Percentiles rank a stretch among this genome's conserved stretches.
These are phyloP conservation scores for Merodon equestris DNA, from an alignment of 2,888 invertebrate species.

Conservation along the genomic window DNA sequence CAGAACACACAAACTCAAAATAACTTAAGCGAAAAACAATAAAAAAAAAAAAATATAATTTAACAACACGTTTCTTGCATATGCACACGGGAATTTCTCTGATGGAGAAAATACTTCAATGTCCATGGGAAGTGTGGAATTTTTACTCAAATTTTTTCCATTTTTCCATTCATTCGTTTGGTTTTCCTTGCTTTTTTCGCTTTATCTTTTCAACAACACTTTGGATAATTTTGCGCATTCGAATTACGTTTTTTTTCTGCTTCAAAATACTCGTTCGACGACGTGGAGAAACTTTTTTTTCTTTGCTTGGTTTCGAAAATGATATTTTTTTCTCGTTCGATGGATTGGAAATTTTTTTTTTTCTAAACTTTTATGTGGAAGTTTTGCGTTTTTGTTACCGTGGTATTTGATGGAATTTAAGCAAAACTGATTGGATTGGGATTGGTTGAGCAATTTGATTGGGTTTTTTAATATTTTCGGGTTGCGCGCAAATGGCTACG, in stretches of 20 bases:
- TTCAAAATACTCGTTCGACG: constrained; percentile 36
- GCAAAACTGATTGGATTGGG: constrained; percentile 21
- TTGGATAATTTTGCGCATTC: constrained; percentile 60
- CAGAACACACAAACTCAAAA: constrained; percentile 1
- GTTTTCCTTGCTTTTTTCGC: constrained; percentile 31
- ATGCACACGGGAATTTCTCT: constrained; percentile 30
- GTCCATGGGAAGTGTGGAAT: not conserved
- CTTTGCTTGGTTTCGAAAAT: constrained; percentile 23
- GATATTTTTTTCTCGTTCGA: constrained; percentile 13
- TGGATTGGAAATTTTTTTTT: not conserved
- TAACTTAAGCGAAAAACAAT: not conserved
- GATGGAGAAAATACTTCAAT: constrained; percentile 6
- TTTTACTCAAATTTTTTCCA: too few species aligned
- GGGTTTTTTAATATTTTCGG: constrained; percentile 9
- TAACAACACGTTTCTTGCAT: constrained; percentile 56
- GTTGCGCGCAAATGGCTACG: constrained; percentile 67
- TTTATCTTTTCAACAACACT: constrained; percentile 49
- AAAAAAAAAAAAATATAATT: constrained; percentile 11
- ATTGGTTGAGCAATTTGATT: constrained; percentile 34
- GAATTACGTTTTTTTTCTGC: constrained; percentile 50
- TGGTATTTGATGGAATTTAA: not conserved
- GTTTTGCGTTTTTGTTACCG: constrained; percentile 6
- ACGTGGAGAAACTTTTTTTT: constrained; percentile 62
- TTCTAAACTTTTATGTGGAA: not conserved
- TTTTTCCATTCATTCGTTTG: too few species aligned